A percentile compares a stretch with the other conserved stretches of the same genome.
Conservation (phyloP, 2,113 vertebrate species). For the Seriola quinqueradiata region DNA sequence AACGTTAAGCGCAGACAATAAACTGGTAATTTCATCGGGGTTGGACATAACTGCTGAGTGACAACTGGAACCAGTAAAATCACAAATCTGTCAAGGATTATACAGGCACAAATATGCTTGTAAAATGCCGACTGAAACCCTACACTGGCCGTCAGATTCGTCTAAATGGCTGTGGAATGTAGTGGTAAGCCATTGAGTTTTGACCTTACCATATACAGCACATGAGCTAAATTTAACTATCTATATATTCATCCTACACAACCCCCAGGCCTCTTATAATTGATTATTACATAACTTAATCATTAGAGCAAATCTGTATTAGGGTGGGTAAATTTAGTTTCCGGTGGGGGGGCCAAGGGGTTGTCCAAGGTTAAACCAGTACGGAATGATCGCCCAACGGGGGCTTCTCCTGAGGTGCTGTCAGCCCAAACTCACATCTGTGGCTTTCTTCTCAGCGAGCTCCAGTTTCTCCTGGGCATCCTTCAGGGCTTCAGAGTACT, state of each 20-base stretch:
- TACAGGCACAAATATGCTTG: slow-evolving; percentile 34
- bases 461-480: slow-evolving; percentile 99
- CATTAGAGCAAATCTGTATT: slow-evolving; percentile 5
- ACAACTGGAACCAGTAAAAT: slow-evolving; percentile 32
- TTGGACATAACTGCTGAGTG: slow-evolving; percentile 6
- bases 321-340: slow-evolving; percentile 3
- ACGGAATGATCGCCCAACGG: not conserved
- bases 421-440: slow-evolving; percentile 90
- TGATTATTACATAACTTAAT: slow-evolving; percentile 26
- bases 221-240: slow-evolving; percentile 91
- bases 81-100: slow-evolving; percentile 59
- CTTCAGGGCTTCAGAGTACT: slow-evolving; percentile 98
- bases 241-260: slow-evolving; percentile 54
- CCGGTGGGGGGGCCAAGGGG: not conserved
- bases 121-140: slow-evolving; percentile 68
- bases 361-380: slow-evolving; percentile 35
- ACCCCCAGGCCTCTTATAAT: slow-evolving; percentile 44
- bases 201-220: slow-evolving; percentile 92
- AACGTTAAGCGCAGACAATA: slow-evolving; percentile 9
- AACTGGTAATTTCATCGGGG: slow-evolving; percentile 23
- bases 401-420: not conserved
- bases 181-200: slow-evolving; percentile 70
- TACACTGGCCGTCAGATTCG: slow-evolving; percentile 64
- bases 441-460: slow-evolving; percentile 97
- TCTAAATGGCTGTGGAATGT: slow-evolving; percentile 59